A percentile compares a stretch with the other conserved stretches of the same genome.
These are phyloP conservation scores for Cyrtorhinus lividipennis DNA, from an alignment of 1,140 invertebrate species.

Conservation along the genomic window DNA sequence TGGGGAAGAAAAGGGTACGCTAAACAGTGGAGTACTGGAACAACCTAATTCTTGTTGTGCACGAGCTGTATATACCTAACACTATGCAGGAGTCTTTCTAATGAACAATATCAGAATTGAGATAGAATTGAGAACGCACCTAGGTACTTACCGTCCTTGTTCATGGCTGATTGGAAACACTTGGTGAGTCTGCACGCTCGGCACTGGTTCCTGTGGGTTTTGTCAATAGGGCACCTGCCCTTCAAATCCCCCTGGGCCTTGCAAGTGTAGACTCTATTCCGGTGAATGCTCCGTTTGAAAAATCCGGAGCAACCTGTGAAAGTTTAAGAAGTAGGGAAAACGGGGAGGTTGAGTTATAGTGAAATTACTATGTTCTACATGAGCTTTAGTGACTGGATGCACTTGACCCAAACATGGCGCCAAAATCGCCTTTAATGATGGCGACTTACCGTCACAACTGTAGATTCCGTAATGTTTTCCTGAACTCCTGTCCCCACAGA, in stretches of 20 bases:
- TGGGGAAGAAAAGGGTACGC: too few species aligned
- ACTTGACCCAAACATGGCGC: too few species aligned
- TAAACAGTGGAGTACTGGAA: too few species aligned
- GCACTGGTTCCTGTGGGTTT: constrained; percentile 94
- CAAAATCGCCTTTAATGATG: too few species aligned
- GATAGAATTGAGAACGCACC: too few species aligned
- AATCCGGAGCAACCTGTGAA: constrained; percentile 93
- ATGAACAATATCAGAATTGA: too few species aligned
- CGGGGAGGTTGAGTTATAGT: not conserved
- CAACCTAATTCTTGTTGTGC: too few species aligned
- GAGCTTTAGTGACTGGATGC: too few species aligned
- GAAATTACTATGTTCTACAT: too few species aligned
- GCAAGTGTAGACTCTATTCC: constrained; percentile 89
- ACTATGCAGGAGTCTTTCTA: too few species aligned
- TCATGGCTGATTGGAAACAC: constrained; percentile 95
- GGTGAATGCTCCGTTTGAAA: constrained; percentile 92
- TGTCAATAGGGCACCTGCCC: constrained; percentile 88
- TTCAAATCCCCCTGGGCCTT: constrained; percentile 86
- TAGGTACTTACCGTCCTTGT: constrained; percentile 95
- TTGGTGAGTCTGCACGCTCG: constrained; percentile 89
- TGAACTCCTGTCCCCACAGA: constrained; percentile 89
- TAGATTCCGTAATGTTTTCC: constrained; percentile 97
- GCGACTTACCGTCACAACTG: constrained; percentile 80
- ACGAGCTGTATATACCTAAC: too few species aligned
- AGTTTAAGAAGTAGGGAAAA: constrained; percentile 22